Conservation (phyloP, 1,140 invertebrate species). For the Ladona fulva region DNA sequence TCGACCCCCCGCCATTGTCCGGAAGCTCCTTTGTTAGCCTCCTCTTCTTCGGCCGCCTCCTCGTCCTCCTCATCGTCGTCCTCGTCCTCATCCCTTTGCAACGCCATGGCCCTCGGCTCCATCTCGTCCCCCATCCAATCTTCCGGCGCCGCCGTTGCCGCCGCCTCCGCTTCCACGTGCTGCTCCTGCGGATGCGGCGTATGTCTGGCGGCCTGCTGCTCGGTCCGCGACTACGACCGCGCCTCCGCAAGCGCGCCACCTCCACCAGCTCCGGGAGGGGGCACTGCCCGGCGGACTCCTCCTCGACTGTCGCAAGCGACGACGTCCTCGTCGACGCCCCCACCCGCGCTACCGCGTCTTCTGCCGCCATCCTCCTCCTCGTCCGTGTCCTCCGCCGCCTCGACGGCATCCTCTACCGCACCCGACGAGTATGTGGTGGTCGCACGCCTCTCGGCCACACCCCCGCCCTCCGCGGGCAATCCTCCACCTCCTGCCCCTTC, state of each 20-base stretch:
- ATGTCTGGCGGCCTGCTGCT: not conserved
- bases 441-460: not conserved
- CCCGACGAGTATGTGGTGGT: not conserved
- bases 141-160: not conserved
- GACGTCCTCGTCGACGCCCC: not conserved
- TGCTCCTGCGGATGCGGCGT: not conserved
- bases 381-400: not conserved
- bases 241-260: not conserved
- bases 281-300: not conserved
- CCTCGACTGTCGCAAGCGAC: not conserved
- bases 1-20: slow-evolving; percentile 41
- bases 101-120: not conserved
- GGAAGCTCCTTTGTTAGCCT: slow-evolving; percentile 33
- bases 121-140: not conserved
- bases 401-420: not conserved
- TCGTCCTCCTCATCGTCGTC: slow-evolving; percentile 12
- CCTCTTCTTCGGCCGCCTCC: slow-evolving; percentile 5
- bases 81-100: slow-evolving; percentile 12
- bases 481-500: not conserved
- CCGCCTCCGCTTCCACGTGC: not conserved
- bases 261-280: not conserved
- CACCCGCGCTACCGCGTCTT: not conserved
- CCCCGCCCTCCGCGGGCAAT: not conserved
- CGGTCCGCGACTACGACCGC: not conserved
- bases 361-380: not conserved